Conservation (phyloP, 2,888 invertebrate species). For the Netelia melanura region DNA sequence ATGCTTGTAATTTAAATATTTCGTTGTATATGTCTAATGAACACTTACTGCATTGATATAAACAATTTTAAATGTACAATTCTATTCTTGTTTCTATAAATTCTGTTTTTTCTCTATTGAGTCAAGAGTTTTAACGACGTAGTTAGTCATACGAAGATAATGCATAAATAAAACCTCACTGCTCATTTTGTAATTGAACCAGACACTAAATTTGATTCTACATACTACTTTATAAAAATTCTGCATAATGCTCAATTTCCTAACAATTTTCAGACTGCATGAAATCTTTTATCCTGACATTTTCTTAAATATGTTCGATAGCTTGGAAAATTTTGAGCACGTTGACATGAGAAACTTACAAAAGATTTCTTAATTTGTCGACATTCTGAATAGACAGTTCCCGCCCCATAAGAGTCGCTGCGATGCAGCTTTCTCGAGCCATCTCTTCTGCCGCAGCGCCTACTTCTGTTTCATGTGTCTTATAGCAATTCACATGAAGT, state of each 20-base stretch:
- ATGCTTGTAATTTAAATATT: not conserved
- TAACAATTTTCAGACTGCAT: not conserved
- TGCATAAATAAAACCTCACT: not conserved
- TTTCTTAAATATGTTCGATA: not conserved
- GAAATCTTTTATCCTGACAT: not conserved
- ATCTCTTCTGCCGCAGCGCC: conserved; percentile 29
- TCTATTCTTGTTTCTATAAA: too few relatives aligned
- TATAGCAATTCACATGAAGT: conserved; percentile 5
- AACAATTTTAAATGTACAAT: not conserved
- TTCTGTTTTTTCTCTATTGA: not conserved
- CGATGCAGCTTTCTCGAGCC: conserved; percentile 24
- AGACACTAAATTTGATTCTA: not conserved
- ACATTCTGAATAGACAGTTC: conserved; percentile 19
- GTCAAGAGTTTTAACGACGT: not conserved
- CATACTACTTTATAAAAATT: not conserved
- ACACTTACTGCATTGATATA: not conserved
- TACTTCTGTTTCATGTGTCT: conserved; percentile 31
- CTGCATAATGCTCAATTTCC: not conserved
- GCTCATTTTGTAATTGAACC: too few relatives aligned
- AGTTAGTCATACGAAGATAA: too few relatives aligned
- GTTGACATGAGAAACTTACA: conserved; percentile 29
- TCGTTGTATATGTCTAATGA: not conserved
- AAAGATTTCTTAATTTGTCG: conserved; percentile 25
- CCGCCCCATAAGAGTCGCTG: conserved; percentile 18
- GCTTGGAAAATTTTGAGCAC: conserved; percentile 2